Evolutionary conservation across 1,140 invertebrate species (phyloP).

Genomic region (Megalopta genalis): DNA sequence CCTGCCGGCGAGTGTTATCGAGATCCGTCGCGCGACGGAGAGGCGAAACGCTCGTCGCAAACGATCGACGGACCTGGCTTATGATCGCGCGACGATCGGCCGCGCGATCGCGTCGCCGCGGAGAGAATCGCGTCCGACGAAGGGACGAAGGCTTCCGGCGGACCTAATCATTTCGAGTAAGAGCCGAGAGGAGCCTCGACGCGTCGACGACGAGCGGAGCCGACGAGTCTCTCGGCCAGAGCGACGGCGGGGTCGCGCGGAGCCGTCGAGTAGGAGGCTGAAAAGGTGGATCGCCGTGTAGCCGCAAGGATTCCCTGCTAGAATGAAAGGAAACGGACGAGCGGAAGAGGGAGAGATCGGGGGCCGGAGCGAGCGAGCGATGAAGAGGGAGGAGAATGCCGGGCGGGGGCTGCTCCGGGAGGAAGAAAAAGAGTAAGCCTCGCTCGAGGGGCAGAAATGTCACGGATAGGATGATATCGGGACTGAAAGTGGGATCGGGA

Average conservation of each 20-base stretch:
- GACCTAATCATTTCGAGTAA: no score
- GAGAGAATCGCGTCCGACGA: no score
- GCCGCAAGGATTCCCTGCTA: not conserved
- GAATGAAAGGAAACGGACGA: not conserved
- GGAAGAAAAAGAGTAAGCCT: not conserved
- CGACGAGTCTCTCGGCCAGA: not conserved
- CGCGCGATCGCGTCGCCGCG: no score
- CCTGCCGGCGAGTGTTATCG: no score
- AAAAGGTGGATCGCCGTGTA: constrained; percentile 10
- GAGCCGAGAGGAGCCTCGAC: no score
- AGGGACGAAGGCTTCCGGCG: no score
- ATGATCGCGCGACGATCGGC: no score
- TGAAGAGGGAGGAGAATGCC: not conserved
- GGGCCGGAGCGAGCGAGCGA: not conserved
- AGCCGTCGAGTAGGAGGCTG: not conserved
- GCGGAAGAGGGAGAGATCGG: not conserved
- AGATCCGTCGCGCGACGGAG: no score
- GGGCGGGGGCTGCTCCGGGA: not conserved
- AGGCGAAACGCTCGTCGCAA: no score
- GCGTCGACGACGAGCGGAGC: not conserved
- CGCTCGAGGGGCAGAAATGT: constrained; percentile 27
- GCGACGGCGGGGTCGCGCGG: not conserved
- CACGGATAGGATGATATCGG: constrained; percentile 24
- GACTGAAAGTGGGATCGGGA: constrained; percentile 25
- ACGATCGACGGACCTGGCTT: no score